Evolutionary conservation across 1,140 invertebrate species (phyloP).

Genomic region (Bombus superbus): DNA sequence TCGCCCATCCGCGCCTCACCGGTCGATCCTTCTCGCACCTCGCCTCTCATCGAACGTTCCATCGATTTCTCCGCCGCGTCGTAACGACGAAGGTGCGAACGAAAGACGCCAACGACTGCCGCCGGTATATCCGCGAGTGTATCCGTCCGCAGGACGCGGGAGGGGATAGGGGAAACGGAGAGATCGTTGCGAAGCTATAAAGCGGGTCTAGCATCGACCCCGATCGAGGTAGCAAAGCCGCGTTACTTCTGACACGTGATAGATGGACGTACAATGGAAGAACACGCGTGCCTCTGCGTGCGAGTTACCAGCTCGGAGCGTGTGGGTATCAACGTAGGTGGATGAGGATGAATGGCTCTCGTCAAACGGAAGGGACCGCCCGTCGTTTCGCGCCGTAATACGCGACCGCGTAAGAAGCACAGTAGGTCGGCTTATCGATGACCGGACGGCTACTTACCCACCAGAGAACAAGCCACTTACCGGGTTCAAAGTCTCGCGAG

Average conservation of each 20-base stretch:
- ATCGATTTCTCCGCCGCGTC: too few relatives aligned
- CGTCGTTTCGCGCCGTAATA: conserved; percentile 81
- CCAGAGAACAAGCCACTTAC: conserved; percentile 69
- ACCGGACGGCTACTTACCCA: conserved; percentile 76
- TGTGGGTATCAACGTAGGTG: conserved; percentile 80
- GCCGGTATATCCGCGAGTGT: not conserved
- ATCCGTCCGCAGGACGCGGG: not conserved
- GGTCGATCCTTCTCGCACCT: too few relatives aligned
- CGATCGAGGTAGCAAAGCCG: conserved; percentile 58
- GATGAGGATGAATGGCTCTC: conserved; percentile 82
- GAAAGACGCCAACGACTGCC: not conserved
- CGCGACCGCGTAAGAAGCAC: conserved; percentile 74
- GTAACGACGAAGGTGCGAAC: too few relatives aligned
- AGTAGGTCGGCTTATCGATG: conserved; percentile 78
- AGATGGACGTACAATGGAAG: conserved; percentile 78
- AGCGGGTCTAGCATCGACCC: conserved; percentile 40
- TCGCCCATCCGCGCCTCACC: too few relatives aligned
- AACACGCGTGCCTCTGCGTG: conserved; percentile 75
- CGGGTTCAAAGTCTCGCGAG: conserved; percentile 37
- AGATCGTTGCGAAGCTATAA: not conserved
- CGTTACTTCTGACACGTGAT: conserved; percentile 77
- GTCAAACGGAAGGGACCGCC: conserved; percentile 82
- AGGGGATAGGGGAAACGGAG: not conserved
- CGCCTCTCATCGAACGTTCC: too few relatives aligned
- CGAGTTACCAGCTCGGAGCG: conserved; percentile 63